Evolutionary conservation across 2,797 vertebrate genomes (phyloP).

Genomic region (Lepidocolaptes lacrymiger): DNA sequence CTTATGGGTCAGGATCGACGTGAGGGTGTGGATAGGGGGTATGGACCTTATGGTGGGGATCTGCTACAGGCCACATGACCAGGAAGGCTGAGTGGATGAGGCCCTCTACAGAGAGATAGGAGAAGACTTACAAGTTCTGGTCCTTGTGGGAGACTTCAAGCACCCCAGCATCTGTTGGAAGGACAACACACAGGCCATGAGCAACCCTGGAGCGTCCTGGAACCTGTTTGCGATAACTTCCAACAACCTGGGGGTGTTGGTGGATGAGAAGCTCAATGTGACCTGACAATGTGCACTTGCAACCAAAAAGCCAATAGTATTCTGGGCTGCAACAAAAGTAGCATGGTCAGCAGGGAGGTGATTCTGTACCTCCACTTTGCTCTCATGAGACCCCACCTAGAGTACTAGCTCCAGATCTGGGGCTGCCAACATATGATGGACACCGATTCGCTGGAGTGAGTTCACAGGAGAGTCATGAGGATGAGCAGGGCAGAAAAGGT

Average conservation of each 20-base stretch:
- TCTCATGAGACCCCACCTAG: not conserved
- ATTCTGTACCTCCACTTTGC: not conserved
- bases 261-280: not conserved
- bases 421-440: not conserved
- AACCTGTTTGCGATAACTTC: not conserved
- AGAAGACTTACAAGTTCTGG: not conserved
- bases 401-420: not conserved
- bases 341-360: not conserved
- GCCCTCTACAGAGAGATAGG: not conserved
- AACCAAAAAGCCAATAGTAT: not conserved
- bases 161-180: not conserved
- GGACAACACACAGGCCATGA: not conserved
- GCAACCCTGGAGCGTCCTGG: not conserved
- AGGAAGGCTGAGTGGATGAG: rapidly evolving
- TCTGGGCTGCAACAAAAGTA: not conserved
- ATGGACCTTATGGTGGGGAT: not conserved
- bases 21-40: not conserved
- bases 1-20: not conserved
- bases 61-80: not conserved
- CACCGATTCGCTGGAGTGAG: not conserved
- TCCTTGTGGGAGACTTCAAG: not conserved
- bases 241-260: not conserved
- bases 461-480: not conserved
- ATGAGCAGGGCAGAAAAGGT: not conserved
- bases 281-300: not conserved